Evolutionary conservation across 2,113 vertebrate genomes (phyloP), one percentile per base, ranked within the genome.

Genomic region (Mionectes macconnelli): DNA sequence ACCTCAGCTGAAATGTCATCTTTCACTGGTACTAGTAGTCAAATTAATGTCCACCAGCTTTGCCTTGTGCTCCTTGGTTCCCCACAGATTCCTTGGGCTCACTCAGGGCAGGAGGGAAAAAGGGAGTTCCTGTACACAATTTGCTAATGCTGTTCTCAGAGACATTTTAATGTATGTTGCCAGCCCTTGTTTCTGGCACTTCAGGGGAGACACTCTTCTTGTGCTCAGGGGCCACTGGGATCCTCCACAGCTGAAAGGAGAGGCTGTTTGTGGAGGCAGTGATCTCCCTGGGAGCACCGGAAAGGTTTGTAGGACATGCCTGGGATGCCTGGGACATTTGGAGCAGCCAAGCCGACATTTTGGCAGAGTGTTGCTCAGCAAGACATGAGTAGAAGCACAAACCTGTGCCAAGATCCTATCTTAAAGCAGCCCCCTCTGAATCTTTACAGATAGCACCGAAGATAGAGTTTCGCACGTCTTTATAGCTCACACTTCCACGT

Each of bases 301-400:
- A 95, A 97, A 80, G 82, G 55, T 95, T 93, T 94, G 77, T 79
- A 75, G 84, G 94, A 89, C 75, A 8, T 88, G 84, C 35, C 68
- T 87, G 42, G 66, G 53, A 93, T 89, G 78, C 68, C 77, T 84
- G n/a, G 64, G 87, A 91, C 90, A 79, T 63, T 59, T 85, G 67
- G 82, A 91, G 67, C 76, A 95, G 87, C 85, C 87, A 87, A 84
- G 72, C 47, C 91, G 78, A 85, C 55, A 83, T 83, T 82, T 67
- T 95, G 87, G 93, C 93, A 82, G 30, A 35, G 42, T 35, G 62
- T 82, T 17, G 0, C 57, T 87, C 33, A 56, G 63, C 91, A 83
- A 91, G 93, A 96, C 20, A 17, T 96, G 89, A 91, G 78, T n/a
- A 93, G 81, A 74, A 96, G 75, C 67, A 70, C 63, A 55, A 93